A percentile compares a stretch with the other conserved stretches of the same genome.
These are phyloP conservation scores for Hyperoplus immaculatus DNA, from an alignment of 2,797 vertebrate genomes.

Conservation along the genomic window DNA sequence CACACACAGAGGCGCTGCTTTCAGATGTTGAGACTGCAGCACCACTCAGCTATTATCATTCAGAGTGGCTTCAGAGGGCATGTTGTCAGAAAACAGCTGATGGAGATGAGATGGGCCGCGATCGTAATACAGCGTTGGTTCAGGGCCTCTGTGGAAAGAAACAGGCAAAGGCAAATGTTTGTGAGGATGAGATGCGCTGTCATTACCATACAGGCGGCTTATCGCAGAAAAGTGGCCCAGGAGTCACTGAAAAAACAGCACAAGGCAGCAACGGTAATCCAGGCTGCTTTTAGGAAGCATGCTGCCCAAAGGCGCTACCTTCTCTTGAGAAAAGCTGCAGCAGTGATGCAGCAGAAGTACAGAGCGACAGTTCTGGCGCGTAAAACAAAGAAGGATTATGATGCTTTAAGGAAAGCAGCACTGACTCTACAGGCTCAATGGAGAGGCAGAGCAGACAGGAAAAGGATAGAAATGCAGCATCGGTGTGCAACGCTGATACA, in stretches of 20 bases:
- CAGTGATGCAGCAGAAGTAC: constrained; percentile 84
- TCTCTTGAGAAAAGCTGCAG: constrained; percentile 67
- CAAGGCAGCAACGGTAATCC: constrained; percentile 85
- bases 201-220: constrained; percentile 86
- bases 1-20: constrained; percentile 67
- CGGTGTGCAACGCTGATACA: constrained; percentile 86
- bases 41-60: constrained; percentile 84
- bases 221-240: constrained; percentile 84
- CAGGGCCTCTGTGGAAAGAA: constrained; percentile 71
- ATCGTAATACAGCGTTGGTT: constrained; percentile 90
- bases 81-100: constrained; percentile 71
- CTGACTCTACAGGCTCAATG: constrained; percentile 87
- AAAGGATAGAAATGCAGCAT: constrained; percentile 67
- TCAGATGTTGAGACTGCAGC: constrained; percentile 66
- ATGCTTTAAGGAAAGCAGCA: constrained; percentile 62
- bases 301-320: constrained; percentile 75
- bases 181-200: constrained; percentile 79
- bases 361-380: constrained; percentile 80
- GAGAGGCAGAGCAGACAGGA: constrained; percentile 85
- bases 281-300: constrained; percentile 85
- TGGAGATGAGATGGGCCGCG: constrained; percentile 70
- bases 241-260: constrained; percentile 69
- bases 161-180: constrained; percentile 76
- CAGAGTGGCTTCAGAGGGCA: constrained; percentile 88
- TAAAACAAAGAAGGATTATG: constrained; percentile 72